Evolutionary conservation across 2,888 invertebrate species (phyloP), one percentile per base, ranked within the genome.

Genomic region (Platycheirus rosarum): DNA sequence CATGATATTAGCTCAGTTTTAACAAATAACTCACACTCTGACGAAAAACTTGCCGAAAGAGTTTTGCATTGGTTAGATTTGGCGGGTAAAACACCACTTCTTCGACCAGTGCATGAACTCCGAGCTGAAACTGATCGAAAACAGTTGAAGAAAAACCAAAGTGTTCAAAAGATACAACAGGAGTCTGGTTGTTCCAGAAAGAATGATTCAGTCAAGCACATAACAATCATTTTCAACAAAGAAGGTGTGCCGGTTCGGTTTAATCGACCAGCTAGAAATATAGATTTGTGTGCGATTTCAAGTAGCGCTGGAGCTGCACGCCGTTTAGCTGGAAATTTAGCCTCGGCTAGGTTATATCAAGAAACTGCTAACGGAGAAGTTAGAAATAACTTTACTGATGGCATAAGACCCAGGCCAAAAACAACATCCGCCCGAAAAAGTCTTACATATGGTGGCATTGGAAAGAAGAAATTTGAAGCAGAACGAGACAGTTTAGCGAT

Each of bases 41-140:
- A 90, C 40, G 90, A 90, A 55, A 88, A 92, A 26, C 87, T 94
- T 55, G 93, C 95, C 0, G 95, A 96, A 77, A 92, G 95, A 66
- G 96, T 96, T 0, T 89, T 96, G 2, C 94, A 95, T 86, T 96
- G 96, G 96, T 87, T 96, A 84, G 95, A 96, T 88, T 90, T 95
- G 69, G 95, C 95, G 0, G 94, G 94, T 0, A 93, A 93, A 86
- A 91, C 92, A 16, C 78, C 85, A 13, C 86, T 86, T 6, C 46
- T 70, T 3, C 20, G 46, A 0, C 70, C 76, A 0, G 8, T 40
- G 0, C 16, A 46, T 0, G 51, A 51, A 40, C 11, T 60, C 0
- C 53, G 35, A 6, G 13, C 18, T 2, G 62, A 46, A 7, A 46
- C 11, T 29, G 40, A 37, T 11, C 46, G 60, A 13, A 76, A 53